These are phyloP conservation scores for Gracilinanus agilis DNA, from an alignment of 2,113 vertebrate genomes.

Conservation along the genomic window DNA sequence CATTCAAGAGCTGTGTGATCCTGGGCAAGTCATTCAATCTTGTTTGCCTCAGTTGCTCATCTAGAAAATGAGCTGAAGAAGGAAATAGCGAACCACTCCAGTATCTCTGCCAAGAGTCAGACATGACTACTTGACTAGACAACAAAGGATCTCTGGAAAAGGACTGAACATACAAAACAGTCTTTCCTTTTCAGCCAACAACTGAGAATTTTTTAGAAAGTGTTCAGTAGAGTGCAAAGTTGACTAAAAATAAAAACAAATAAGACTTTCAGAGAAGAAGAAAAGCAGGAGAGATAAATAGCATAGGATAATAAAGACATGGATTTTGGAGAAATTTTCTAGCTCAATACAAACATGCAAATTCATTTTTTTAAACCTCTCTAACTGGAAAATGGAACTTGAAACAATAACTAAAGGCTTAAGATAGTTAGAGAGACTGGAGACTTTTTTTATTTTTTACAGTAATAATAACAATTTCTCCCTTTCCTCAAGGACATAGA, in stretches of 20 bases:
- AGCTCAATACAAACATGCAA: not conserved
- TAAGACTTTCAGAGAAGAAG: not conserved
- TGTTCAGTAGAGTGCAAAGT: not conserved
- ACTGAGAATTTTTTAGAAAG: not conserved
- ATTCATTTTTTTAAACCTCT: not conserved
- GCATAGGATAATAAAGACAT: not conserved
- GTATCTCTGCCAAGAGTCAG: no score
- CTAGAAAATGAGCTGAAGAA: no score
- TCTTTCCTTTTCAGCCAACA: not conserved
- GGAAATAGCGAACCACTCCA: no score
- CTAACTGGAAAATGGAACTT: not conserved
- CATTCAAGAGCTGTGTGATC: no score
- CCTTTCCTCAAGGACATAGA: not conserved
- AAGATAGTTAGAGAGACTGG: not conserved
- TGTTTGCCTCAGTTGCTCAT: no score
- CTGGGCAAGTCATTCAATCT: no score
- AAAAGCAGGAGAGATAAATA: not conserved
- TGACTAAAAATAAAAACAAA: not conserved
- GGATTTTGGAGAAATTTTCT: not conserved
- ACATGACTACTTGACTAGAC: no score
- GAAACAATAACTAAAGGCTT: not conserved
- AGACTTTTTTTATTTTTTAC: not conserved
- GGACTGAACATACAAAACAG: not conserved
- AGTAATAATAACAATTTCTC: not conserved
- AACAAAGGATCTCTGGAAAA: not conserved